These are phyloP conservation scores for Chloroceryle amazona DNA, from an alignment of 2,797 vertebrate species.

Conservation along the genomic window DNA sequence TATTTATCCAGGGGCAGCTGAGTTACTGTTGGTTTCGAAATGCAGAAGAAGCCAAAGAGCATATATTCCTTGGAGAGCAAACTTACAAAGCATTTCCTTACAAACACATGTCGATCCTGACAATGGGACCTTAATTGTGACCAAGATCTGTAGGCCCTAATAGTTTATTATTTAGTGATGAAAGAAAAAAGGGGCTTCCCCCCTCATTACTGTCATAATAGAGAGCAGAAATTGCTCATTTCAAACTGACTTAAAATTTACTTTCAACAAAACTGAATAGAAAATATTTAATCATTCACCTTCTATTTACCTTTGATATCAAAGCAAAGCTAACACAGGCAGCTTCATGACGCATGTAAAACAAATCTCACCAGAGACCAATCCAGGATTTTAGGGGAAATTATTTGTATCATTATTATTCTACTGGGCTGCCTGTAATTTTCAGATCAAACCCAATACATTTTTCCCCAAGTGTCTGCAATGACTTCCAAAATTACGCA, in stretches of 20 bases:
- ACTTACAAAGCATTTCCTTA: not conserved
- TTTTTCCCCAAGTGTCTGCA: conserved; percentile 37
- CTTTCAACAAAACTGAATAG: conserved; percentile 62
- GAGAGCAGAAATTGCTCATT: conserved; percentile 4
- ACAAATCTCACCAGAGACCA: conserved; percentile 60
- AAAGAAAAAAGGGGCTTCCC: not conserved
- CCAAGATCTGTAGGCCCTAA: not conserved
- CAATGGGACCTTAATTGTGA: not conserved
- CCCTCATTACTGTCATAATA: not conserved
- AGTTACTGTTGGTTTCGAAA: not conserved
- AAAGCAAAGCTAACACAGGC: conserved; percentile 61
- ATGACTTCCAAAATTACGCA: conserved; percentile 63
- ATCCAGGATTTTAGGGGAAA: conserved; percentile 54
- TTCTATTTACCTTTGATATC: conserved; percentile 74
- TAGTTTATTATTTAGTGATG: not conserved
- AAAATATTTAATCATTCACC: conserved; percentile 78
- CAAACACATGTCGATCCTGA: not conserved
- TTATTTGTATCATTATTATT: conserved; percentile 71
- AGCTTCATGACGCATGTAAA: conserved; percentile 56
- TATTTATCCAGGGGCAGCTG: not conserved
- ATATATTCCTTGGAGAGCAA: not conserved
- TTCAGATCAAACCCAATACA: conserved; percentile 64
- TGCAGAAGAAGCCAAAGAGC: not conserved
- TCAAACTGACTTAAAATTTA: conserved; percentile 23
- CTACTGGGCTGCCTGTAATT: conserved; percentile 48